phyloP scores from a whole-genome alignment of 64 coral and sea anemone genomes.

The Montipora sp. region DNA sequence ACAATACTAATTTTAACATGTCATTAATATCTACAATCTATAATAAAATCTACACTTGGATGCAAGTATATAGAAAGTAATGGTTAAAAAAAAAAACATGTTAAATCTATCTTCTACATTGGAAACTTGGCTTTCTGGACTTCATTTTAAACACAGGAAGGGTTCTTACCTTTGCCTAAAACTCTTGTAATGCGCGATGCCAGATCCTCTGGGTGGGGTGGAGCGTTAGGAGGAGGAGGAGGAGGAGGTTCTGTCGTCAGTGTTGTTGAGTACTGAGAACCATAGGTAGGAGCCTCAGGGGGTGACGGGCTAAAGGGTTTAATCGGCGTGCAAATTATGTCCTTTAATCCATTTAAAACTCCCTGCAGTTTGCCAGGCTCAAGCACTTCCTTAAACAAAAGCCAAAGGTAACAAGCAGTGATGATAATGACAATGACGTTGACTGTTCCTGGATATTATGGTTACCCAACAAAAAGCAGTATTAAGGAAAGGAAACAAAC shows the following conservation, averaged over 20 bases:
- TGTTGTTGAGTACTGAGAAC: neutral
- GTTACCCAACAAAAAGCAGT: no score
- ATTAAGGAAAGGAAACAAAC: no score
- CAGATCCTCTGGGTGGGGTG: constrained; percentile 85
- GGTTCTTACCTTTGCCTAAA: constrained; percentile 86
- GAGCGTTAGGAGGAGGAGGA: neutral
- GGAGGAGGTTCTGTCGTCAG: constrained; percentile 23
- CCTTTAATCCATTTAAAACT: constrained; percentile 67
- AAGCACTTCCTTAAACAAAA: constrained; percentile 74
- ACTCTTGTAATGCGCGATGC: constrained; percentile 91
- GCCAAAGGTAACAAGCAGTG: neutral
- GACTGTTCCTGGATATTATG: no score
- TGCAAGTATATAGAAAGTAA: no score
- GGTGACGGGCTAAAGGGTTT: constrained; percentile 74
- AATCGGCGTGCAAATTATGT: constrained; percentile 72
- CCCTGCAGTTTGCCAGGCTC: constrained; percentile 80
- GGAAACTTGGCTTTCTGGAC: no score
- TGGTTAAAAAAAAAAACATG: no score
- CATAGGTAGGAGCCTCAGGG: constrained; percentile 19
- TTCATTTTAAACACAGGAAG: neutral
- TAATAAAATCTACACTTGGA: no score
- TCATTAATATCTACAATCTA: no score
- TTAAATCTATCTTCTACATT: no score
- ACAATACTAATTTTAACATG: no score
- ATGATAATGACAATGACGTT: neutral